Evolutionary conservation across 2,797 vertebrate species (phyloP).

Genomic region (Hippopotamyrus pictus): DNA sequence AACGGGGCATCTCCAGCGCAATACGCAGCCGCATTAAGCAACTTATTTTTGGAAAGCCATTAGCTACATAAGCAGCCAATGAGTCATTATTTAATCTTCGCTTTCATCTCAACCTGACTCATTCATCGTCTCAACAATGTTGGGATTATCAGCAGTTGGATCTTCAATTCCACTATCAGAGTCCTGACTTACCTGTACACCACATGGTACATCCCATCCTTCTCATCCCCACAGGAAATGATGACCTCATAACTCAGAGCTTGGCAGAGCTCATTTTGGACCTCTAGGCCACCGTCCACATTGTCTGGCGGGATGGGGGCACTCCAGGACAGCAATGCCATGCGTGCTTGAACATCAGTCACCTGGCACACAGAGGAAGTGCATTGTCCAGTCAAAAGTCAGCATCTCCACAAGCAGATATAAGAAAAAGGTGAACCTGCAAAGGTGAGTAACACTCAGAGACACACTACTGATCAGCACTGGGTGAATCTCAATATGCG

Average conservation of each 20-base stretch:
- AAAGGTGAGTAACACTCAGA: not conserved
- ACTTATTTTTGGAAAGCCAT: not conserved
- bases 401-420: not conserved
- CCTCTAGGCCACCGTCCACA: slow-evolving; percentile 55
- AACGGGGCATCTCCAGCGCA: not conserved
- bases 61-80: not conserved
- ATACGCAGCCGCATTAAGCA: not conserved
- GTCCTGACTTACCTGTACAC: slow-evolving; percentile 67
- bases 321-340: slow-evolving; percentile 70
- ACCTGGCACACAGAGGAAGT: slow-evolving; percentile 55
- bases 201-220: slow-evolving; percentile 83
- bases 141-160: not conserved
- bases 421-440: not conserved
- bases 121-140: not conserved
- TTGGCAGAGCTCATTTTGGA: slow-evolving; percentile 50
- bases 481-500: not conserved
- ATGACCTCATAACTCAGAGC: slow-evolving; percentile 75
- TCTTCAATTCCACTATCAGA: not conserved
- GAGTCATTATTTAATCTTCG: not conserved
- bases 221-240: slow-evolving; percentile 78
- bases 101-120: not conserved
- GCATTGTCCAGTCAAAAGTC: not conserved
- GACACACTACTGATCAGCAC: not conserved
- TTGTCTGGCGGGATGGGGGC: slow-evolving; percentile 61
- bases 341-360: slow-evolving; percentile 79